Evolutionary conservation across 92 coral and sea anemone species (phyloP).

Genomic region (Siderastrea radians): DNA sequence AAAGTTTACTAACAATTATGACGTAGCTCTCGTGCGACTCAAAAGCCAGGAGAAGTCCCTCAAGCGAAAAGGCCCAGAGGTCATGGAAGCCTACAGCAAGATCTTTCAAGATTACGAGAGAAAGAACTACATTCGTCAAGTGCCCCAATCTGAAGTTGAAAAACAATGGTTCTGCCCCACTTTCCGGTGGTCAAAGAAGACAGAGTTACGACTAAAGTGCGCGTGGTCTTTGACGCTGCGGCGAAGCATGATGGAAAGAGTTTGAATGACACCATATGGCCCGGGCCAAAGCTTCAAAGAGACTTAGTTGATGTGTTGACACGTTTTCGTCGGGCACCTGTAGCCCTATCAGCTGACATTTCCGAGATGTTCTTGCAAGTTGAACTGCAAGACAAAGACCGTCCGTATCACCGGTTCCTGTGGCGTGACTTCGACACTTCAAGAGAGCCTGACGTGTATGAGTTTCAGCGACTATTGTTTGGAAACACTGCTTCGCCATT

Average conservation of each 20-base stretch:
- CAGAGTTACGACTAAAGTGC: constrained; percentile 48
- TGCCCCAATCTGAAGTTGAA: background rate
- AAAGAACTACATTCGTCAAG: constrained; percentile 42
- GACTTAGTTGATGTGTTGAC: constrained; percentile 39
- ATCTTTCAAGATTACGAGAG: constrained; percentile 42
- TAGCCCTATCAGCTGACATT: too few relatives aligned
- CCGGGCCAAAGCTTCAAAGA: constrained; percentile 62
- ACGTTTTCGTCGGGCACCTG: constrained; percentile 31
- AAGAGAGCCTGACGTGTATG: constrained; percentile 53
- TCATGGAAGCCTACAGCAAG: constrained; percentile 34
- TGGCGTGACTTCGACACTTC: constrained; percentile 7
- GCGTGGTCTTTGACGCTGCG: constrained; percentile 63
- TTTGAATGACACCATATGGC: constrained; percentile 43
- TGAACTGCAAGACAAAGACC: constrained; percentile 39
- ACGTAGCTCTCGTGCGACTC: constrained; percentile 53
- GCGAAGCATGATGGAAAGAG: constrained; percentile 45
- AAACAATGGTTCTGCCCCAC: constrained; percentile 50
- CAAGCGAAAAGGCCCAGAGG: constrained; percentile 19
- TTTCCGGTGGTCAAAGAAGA: constrained; percentile 55
- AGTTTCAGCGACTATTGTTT: constrained; percentile 59
- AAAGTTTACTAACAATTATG: constrained; percentile 49
- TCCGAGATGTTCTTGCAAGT: constrained; percentile 53
- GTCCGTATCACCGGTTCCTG: constrained; percentile 38
- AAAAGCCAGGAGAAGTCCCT: constrained; percentile 53
- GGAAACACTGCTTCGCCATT: constrained; percentile 67